These are phyloP conservation scores for Hoplodrina ambigua DNA, from an alignment of 2,888 invertebrate species.

Conservation along the genomic window DNA sequence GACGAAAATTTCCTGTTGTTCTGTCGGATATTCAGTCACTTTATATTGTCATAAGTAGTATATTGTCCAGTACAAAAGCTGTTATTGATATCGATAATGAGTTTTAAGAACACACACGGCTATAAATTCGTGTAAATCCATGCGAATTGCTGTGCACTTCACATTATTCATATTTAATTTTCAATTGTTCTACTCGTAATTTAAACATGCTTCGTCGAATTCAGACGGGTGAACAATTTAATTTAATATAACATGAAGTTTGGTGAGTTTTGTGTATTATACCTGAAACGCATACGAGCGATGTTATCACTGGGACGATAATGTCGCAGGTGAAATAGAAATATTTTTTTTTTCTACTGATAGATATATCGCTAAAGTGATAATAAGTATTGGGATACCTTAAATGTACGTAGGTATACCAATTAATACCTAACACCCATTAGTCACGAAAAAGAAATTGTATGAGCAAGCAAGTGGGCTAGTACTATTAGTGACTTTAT, in stretches of 20 bases:
- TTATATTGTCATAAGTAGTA: constrained; percentile 8
- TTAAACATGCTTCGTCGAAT: constrained; percentile 64
- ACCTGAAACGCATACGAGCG: neutral
- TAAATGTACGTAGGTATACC: too few relatives aligned
- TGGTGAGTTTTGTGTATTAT: constrained; percentile 66
- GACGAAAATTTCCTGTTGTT: constrained; percentile 16
- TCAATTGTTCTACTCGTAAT: constrained; percentile 57
- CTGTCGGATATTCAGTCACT: constrained; percentile 10
- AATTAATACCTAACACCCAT: too few relatives aligned
- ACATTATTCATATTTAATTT: constrained; percentile 58
- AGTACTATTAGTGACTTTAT: too few relatives aligned
- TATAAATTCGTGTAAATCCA: constrained; percentile 13
- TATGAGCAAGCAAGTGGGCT: too few relatives aligned
- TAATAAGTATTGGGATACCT: too few relatives aligned
- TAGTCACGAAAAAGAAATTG: too few relatives aligned
- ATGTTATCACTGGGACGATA: too few relatives aligned
- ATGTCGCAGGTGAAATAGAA: too few relatives aligned
- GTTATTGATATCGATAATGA: constrained; percentile 22
- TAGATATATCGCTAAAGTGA: too few relatives aligned
- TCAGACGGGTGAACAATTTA: constrained; percentile 68
- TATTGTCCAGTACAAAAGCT: constrained; percentile 20
- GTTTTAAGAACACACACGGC: constrained; percentile 12
- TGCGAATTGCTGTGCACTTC: constrained; percentile 33
- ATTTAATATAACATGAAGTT: constrained; percentile 78
- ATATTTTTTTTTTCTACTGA: too few relatives aligned